A percentile compares a stretch with the other conserved stretches of the same genome.
These are phyloP conservation scores for Rhorus exstirpatorius DNA, from an alignment of 2,888 invertebrate genomes.

Conservation along the genomic window DNA sequence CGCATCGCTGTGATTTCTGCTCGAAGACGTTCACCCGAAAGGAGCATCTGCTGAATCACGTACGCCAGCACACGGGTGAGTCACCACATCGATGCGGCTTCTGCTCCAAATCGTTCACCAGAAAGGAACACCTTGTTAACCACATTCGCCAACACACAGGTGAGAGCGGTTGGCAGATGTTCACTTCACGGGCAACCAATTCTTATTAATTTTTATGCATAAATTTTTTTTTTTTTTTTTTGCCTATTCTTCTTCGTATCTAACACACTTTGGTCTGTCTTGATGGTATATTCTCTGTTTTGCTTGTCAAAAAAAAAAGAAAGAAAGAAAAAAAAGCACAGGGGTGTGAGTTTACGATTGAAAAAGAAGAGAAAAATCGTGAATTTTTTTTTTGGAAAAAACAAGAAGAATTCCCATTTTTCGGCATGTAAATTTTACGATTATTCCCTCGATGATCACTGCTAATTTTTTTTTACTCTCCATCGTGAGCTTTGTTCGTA, in stretches of 20 bases:
- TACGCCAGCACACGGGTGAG: conserved; percentile 93
- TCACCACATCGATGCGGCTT: conserved; percentile 95
- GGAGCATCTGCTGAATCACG: conserved; percentile 92
- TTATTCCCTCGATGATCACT: neutral
- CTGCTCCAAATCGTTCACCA: conserved; percentile 95
- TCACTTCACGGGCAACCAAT: conserved; percentile 82
- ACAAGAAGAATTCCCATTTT: neutral
- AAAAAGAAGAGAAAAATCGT: neutral
- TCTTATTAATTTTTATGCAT: conserved; percentile 52
- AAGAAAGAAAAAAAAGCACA: conserved; percentile 17
- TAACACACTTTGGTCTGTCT: conserved; percentile 45
- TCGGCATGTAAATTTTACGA: no score
- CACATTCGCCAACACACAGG: conserved; percentile 94
- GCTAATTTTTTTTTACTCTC: neutral
- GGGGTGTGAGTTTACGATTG: neutral
- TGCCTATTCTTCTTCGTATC: conserved; percentile 29
- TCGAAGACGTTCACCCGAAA: conserved; percentile 93
- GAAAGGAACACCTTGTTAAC: conserved; percentile 94
- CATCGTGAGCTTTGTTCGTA: neutral
- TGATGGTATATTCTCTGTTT: conserved; percentile 34
- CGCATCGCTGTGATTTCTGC: conserved; percentile 93
- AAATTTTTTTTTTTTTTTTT: conserved; percentile 14
- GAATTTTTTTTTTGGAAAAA: neutral
- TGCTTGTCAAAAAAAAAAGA: neutral
- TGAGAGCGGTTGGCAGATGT: conserved; percentile 85